Base-by-base conservation (phyloP, 2,888 invertebrate genomes). In the Diaperis boleti region DNA sequence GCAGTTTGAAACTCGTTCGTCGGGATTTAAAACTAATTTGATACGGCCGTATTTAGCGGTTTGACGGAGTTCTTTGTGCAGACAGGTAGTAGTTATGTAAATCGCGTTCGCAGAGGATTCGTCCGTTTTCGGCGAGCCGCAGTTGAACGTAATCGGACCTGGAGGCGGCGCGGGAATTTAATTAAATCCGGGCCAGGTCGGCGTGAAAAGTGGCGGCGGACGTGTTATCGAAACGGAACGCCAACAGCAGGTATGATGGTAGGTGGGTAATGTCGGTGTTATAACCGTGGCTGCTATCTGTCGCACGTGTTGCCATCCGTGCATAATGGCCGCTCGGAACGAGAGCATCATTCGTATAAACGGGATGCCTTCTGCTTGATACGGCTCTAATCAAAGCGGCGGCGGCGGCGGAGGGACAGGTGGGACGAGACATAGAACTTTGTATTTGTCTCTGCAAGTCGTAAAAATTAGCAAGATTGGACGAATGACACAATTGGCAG, bases 281-380 rank as follows among this genome's bases (percentile, higher is more conserved):
- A 59, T 59, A 47, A 39, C 44, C 59, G 45, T 45, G 49, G 59
- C 57, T 63, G 59, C 66, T 64, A 70, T 70, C 66, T 65, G 61
- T 55, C 64, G 66, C 69, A 70, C 69, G 69, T 69, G 68, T 64
- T 50, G 54, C 68, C 62, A 33, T 59, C 64, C 62, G 57, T 62
- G 62, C 67, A 68, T 68, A 69, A 64, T 67, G 63, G 64, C 65
- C 61, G 55, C 41, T 50, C 33, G 8, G 39, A 54, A 45, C 26
- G 44, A 26, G 37, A 14, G 55, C 54, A 35, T 52, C 50, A 52
- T 59, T 59, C 26, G 45, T 29, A 55, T 61, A 61, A 61, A 61
- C 29, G 45, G 42, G 37, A 26, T 61, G 54, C 61, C n/a, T n/a
- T n/a, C n/a, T n/a, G n/a, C n/a, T n/a, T n/a, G n/a, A n/a, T n/a